Evolutionary conservation across 2,113 vertebrate genomes (phyloP).

Genomic region (Caranx melampygus): DNA sequence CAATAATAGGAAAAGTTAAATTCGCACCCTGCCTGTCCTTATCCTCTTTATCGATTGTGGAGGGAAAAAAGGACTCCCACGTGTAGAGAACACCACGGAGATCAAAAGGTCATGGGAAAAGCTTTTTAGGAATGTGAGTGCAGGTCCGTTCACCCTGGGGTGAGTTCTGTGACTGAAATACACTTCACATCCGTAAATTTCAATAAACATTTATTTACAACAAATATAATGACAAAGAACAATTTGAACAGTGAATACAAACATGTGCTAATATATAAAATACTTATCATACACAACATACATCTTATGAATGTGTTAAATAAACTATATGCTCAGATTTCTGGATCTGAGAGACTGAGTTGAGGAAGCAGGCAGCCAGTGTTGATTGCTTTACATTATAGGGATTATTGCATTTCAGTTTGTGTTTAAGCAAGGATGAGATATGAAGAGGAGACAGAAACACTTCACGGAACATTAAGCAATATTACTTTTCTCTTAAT

Average conservation of each 20-base stretch:
- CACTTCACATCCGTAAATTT: conserved; percentile 19
- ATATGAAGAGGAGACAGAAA: conserved; percentile 61
- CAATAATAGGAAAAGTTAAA: conserved; percentile 49
- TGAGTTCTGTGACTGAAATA: conserved; percentile 2
- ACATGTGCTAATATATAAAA: conserved; percentile 80
- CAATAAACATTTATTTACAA: conserved; percentile 86
- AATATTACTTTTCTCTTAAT: conserved; percentile 64
- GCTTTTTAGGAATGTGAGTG: conserved; percentile 59
- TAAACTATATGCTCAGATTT: conserved; percentile 70
- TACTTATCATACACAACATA: conserved; percentile 79
- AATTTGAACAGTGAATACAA: conserved; percentile 77
- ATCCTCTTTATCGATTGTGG: conserved; percentile 55
- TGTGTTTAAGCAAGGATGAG: conserved; percentile 78
- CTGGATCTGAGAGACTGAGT: conserved; percentile 44
- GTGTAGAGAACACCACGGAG: conserved; percentile 26
- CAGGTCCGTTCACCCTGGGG: conserved; percentile 11
- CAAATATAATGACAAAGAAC: conserved; percentile 75
- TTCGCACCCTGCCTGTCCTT: conserved; percentile 29
- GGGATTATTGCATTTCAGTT: conserved; percentile 82
- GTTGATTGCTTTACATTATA: conserved; percentile 66
- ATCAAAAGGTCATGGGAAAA: conserved; percentile 74
- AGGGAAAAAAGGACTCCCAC: neutral
- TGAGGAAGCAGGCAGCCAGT: conserved; percentile 58
- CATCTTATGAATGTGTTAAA: conserved; percentile 75
- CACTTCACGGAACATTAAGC: conserved; percentile 71